Evolutionary conservation across 2,113 vertebrate genomes (phyloP).

Genomic region (Thalassoma bifasciatum): DNA sequence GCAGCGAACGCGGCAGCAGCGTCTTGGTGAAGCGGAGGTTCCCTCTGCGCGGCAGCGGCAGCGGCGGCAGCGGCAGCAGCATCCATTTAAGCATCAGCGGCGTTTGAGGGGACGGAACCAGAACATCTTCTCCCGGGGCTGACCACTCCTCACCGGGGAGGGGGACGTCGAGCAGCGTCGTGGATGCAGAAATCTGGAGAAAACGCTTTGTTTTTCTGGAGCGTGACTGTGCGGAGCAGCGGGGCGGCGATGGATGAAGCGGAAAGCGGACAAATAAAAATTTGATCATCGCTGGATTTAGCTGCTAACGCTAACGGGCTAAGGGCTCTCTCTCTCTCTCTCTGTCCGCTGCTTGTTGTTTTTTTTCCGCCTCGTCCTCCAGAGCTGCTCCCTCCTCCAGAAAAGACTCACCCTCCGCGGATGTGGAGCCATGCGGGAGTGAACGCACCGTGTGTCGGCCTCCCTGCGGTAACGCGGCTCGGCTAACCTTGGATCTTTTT

Average conservation of each 20-base stretch:
- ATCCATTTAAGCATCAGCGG: conserved; percentile 67
- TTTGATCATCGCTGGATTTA: conserved; percentile 43
- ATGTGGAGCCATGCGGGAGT: conserved; percentile 50
- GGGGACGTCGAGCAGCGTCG: conserved; percentile 28
- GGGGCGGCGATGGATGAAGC: conserved; percentile 49
- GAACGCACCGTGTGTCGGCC: conserved; percentile 17
- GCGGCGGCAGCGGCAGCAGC: too few relatives aligned
- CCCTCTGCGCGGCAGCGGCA: conserved; percentile 28
- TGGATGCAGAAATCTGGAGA: conserved; percentile 5
- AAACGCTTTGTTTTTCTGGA: neutral
- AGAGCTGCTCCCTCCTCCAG: neutral
- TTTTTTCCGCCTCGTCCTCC: neutral
- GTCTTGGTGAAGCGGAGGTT: conserved; percentile 42
- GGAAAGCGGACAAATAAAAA: conserved; percentile 60
- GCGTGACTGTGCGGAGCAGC: conserved; percentile 38
- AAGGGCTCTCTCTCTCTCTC: conserved; percentile 45
- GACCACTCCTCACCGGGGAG: conserved; percentile 42
- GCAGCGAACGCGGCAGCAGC: conserved; percentile 32
- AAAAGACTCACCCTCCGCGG: too few relatives aligned
- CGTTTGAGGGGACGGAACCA: neutral
- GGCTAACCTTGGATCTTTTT: conserved; percentile 19
- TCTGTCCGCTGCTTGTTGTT: conserved; percentile 1
- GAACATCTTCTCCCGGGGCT: conserved; percentile 38
- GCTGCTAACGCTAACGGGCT: conserved; percentile 62
- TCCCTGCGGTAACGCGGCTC: conserved; percentile 4